phyloP scores from a whole-genome alignment of 2,113 vertebrate species.

The Lepisosteus oculatus region DNA sequence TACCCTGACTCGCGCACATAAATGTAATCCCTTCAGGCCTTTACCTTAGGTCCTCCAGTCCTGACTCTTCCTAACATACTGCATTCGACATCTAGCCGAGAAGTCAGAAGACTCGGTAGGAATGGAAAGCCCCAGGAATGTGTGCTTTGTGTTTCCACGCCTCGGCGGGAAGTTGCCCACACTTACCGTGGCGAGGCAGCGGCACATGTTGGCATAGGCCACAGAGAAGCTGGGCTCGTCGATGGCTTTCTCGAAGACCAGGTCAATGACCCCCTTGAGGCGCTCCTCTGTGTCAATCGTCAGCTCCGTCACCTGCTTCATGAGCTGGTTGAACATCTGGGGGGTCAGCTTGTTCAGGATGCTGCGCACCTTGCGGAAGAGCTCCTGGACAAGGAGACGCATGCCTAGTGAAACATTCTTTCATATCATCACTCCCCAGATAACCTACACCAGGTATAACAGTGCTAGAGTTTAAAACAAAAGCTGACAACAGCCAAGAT shows the following conservation, averaged over 20 bases:
- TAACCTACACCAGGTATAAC: too few relatives aligned
- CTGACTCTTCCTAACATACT: too few relatives aligned
- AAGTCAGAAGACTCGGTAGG: too few relatives aligned
- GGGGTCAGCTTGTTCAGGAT: conserved; percentile 97
- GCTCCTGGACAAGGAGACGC: conserved; percentile 63
- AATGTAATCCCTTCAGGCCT: too few relatives aligned
- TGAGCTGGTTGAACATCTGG: conserved; percentile 96
- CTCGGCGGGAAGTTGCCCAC: neutral
- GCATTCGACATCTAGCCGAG: too few relatives aligned
- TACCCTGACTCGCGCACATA: too few relatives aligned
- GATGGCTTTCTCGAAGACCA: conserved; percentile 97
- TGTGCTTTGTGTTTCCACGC: neutral
- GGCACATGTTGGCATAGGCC: conserved; percentile 96
- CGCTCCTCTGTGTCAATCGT: conserved; percentile 94
- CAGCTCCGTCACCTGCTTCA: conserved; percentile 95
- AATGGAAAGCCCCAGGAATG: too few relatives aligned
- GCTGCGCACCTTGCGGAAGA: conserved; percentile 94
- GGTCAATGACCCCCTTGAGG: conserved; percentile 94
- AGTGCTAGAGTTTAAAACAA: too few relatives aligned
- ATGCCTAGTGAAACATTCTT: too few relatives aligned
- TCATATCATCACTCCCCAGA: too few relatives aligned
- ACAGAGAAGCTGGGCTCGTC: conserved; percentile 95
- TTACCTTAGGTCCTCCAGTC: too few relatives aligned
- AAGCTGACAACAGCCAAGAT: too few relatives aligned
- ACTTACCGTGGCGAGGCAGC: conserved; percentile 89